Conservation (phyloP, 2,797 vertebrate genomes). For the Eospalax fontanierii region DNA sequence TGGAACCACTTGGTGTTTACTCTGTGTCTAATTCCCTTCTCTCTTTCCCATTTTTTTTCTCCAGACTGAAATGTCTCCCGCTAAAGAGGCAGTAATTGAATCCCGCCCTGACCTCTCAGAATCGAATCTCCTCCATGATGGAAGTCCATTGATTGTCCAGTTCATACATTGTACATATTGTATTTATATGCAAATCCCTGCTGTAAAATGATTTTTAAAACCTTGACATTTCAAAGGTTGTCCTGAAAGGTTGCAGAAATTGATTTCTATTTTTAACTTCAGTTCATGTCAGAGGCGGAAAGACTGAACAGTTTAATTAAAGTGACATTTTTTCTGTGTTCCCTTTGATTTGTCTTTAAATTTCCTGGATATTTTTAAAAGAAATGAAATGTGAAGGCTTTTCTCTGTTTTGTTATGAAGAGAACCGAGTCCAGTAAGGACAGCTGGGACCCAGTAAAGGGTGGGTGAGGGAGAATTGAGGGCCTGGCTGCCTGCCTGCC, state of each 20-base stretch:
- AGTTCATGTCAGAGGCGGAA: slow-evolving; percentile 66
- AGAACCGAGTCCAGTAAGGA: not conserved
- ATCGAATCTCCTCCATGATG: slow-evolving; percentile 83
- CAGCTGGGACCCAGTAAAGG: not conserved
- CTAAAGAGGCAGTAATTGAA: slow-evolving; percentile 78
- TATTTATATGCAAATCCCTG: slow-evolving; percentile 89
- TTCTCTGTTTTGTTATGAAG: not conserved
- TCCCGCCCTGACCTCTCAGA: slow-evolving; percentile 24
- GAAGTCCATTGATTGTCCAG: slow-evolving; percentile 74
- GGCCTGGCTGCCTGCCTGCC: not conserved
- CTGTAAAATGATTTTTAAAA: slow-evolving; percentile 84
- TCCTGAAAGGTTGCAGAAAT: slow-evolving; percentile 70
- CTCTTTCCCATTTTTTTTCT: slow-evolving; percentile 49
- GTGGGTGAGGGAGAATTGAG: rapidly evolving
- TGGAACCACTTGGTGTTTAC: not conserved
- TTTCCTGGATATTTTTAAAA: slow-evolving; percentile 23
- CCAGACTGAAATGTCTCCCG: slow-evolving; percentile 89
- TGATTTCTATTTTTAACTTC: slow-evolving; percentile 75
- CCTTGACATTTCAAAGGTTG: slow-evolving; percentile 81
- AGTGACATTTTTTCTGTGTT: slow-evolving; percentile 71
- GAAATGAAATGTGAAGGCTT: slow-evolving; percentile 14
- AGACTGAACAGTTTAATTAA: slow-evolving; percentile 84
- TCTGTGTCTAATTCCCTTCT: not conserved
- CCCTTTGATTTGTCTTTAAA: slow-evolving; percentile 59
- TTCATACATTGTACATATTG: slow-evolving; percentile 83